Conservation (phyloP, 2,888 invertebrate species). For the Diadegma fenestrale region DNA sequence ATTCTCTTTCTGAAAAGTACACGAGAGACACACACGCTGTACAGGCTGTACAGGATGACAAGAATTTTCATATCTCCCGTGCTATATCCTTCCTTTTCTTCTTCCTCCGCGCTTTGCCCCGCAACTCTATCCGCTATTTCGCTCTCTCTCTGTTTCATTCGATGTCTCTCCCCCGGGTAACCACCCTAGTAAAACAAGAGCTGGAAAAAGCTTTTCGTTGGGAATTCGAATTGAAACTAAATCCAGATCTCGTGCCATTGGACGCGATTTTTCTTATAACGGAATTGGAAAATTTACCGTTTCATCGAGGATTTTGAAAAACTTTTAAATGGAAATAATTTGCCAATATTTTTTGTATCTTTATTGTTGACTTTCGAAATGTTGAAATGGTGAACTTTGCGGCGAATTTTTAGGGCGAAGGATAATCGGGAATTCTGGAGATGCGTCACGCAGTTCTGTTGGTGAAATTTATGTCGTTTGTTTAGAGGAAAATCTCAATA, state of each 20-base stretch:
- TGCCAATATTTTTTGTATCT: not conserved
- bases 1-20: slow-evolving; percentile 21
- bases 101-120: slow-evolving; percentile 19
- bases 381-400: not conserved
- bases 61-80: slow-evolving; percentile 82
- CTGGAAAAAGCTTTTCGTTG: slow-evolving; percentile 52
- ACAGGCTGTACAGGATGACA: slow-evolving; percentile 77
- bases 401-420: not conserved
- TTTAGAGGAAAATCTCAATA: slow-evolving; percentile 53
- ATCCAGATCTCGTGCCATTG: not conserved
- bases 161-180: not conserved
- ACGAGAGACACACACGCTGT: slow-evolving; percentile 69
- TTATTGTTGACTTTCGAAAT: not conserved
- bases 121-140: not conserved
- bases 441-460: not conserved
- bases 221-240: slow-evolving; percentile 70
- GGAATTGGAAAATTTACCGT: not conserved
- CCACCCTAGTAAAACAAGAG: slow-evolving; percentile 29
- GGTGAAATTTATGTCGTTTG: slow-evolving; percentile 39
- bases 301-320: not conserved
- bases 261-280: not conserved
- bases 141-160: slow-evolving; percentile 1
- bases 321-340: not conserved
- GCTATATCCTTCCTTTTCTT: slow-evolving; percentile 67
- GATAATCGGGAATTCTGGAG: not conserved